Percentiles rank a stretch among this genome's conserved stretches.
Conservation (phyloP, 2,797 vertebrate species). For the Oreortyx pictus region DNA sequence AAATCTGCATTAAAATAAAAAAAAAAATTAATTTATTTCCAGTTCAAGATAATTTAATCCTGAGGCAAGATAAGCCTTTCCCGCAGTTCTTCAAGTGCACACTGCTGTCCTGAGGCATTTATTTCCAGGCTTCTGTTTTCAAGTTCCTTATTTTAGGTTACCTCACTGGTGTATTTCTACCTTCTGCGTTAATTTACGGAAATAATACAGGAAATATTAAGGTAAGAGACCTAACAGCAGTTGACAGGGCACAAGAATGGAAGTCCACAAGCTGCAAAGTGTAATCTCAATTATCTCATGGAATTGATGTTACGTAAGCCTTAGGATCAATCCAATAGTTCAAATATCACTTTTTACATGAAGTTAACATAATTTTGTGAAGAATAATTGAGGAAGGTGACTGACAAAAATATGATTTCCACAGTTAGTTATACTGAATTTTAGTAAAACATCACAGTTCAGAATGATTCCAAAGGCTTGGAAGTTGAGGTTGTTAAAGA, state of each 20-base stretch:
- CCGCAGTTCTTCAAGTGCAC: background rate
- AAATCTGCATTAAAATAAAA: background rate
- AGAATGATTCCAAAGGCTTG: background rate
- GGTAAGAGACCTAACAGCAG: background rate
- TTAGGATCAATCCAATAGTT: background rate
- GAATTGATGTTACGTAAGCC: rapidly evolving
- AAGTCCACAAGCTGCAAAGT: background rate
- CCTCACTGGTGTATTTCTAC: background rate
- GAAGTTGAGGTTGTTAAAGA: background rate
- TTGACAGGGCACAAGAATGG: background rate
- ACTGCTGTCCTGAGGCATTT: background rate
- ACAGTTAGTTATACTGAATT: background rate
- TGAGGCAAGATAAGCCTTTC: background rate
- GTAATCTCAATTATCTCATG: background rate
- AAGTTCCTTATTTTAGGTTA: background rate
- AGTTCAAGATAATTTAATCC: background rate
- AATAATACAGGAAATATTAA: background rate
- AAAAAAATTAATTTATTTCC: background rate
- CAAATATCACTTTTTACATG: background rate
- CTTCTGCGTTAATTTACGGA: background rate
- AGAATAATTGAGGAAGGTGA: background rate
- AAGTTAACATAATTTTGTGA: background rate
- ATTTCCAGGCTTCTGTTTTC: background rate
- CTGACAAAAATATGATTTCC: background rate
- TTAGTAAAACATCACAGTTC: background rate